Evolutionary conservation across 2,888 invertebrate species (phyloP), one percentile per base, ranked within the genome.

Genomic region (Azorinus chamasolen): DNA sequence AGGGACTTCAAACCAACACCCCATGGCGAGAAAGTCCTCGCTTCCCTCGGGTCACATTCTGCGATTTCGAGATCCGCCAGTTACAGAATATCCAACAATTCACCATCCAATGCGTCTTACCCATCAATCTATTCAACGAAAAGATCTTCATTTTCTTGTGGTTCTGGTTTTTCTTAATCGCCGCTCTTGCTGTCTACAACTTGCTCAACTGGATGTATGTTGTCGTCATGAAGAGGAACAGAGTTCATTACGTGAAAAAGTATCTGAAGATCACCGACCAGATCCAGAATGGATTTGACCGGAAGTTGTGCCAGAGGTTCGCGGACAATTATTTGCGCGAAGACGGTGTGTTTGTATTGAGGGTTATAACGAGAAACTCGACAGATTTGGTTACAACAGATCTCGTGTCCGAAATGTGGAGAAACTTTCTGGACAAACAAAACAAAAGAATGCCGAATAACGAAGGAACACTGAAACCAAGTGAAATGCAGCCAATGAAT

Each of bases 101-200:
- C 72, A 86, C 89, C 1, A 83, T 90, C 8, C 90, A 90, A 75
- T 90, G 90, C 58, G 90, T 89, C 1, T 79, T 91, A 45, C 88
- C 90, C 5, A 88, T 90, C 51, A 90, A 90, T 66, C 83, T 90
- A 18, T 90, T 90, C 82, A 88, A 88, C 63, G 90, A 90, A 81
- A 90, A 90, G 72, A 89, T 90, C 68, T 90, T 89, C 70, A 89
- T 89, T 43, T 83, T 90, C 48, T 68, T 87, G 22, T 90, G 90
- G 90, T 90, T 90, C 74, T 89, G 90, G 90, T 79, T 88, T 22
- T 79, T 89, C 55, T 62, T 89, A 22, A 73, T 90, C 41, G 83
- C 88, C 22, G 62, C 77, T 16, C 46, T 89, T 20, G 83, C 87
- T 25, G 73, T 76, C 41, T 83, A 74, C 58, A 88, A 86, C 64